A percentile compares a stretch with the other conserved stretches of the same genome.
phyloP scores from a whole-genome alignment of 2,797 vertebrate species.

The Trichosurus vulpecula region DNA sequence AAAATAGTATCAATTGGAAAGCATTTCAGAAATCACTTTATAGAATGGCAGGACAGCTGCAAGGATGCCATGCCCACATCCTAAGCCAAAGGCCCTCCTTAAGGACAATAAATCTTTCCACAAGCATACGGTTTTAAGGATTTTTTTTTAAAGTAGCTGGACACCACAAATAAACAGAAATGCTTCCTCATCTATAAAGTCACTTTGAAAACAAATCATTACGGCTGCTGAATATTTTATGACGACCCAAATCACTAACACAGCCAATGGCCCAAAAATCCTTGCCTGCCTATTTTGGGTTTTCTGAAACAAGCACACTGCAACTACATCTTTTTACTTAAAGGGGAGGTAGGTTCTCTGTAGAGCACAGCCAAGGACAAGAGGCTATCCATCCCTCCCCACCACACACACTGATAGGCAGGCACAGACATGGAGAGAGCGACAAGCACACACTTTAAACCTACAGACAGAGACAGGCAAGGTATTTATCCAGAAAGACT shows the following conservation, averaged over 20 bases:
- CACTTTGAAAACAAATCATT: slow-evolving; percentile 79
- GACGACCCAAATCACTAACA: slow-evolving; percentile 64
- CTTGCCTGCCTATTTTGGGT: slow-evolving; percentile 69
- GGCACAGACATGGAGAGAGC: neutral
- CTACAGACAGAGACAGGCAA: neutral
- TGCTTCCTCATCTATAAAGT: slow-evolving; percentile 68
- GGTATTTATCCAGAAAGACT: neutral
- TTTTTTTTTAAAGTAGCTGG: slow-evolving; percentile 65
- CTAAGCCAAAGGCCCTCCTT: slow-evolving; percentile 33
- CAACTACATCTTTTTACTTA: slow-evolving; percentile 57
- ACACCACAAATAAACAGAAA: slow-evolving; percentile 70
- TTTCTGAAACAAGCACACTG: slow-evolving; percentile 46
- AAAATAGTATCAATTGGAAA: slow-evolving; percentile 34
- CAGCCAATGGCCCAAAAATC: slow-evolving; percentile 53
- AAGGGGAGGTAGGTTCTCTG: slow-evolving; percentile 41
- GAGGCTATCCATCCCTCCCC: neutral
- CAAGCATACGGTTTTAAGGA: slow-evolving; percentile 49
- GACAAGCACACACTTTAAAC: neutral
- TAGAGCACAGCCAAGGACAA: slow-evolving; percentile 13
- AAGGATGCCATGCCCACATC: neutral
- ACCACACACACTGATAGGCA: neutral
- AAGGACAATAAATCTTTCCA: neutral
- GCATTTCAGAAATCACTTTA: slow-evolving; percentile 20
- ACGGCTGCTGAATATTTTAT: slow-evolving; percentile 80
- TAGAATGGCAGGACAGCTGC: slow-evolving; percentile 2